Evolutionary conservation across 1,140 invertebrate species (phyloP), one percentile per base, ranked within the genome.

Genomic region (Magallana ariakensis): DNA sequence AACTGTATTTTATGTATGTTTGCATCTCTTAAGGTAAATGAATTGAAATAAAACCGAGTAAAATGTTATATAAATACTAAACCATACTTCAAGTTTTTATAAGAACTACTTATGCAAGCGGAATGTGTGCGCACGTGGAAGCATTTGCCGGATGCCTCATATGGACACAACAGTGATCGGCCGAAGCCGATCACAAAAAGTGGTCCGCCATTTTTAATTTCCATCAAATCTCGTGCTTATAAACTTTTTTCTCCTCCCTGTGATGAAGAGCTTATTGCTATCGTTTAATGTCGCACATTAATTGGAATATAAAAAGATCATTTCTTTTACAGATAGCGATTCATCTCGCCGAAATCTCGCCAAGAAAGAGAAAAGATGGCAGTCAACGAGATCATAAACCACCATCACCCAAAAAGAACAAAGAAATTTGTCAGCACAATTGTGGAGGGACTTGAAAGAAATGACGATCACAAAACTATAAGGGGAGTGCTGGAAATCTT

Each of bases 241-340:
- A 75, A 33, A 75, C 10, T 75, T 75, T 75, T 22, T 46, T 5
- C 19, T 33, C 33, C 33, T 46, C 33, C 33, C 33, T 46, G 33
- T 26, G 66, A 75, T 46, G 26, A 75, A 75, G 66, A 75, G 66
- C 66, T 75, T 26, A 11, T 19, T 75, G 10, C 22, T 26, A 75
- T 13, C 66, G 22, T 75, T 75, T 75, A 26, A 75, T 75, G 1
- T 75, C 22, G 66, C 66, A 75, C 66, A 75, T 75, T 75, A 75
- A 75, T 75, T 75, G 66, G 66, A 75, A 13, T 26, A 75, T 75
- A 75, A 75, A 75, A 26, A 75, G 66, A 26, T 9, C 66, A 75
- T 75, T 75, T 75, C 19, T 75, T 75, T 75, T 75, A 15, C 66
- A 75, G 66, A 75, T 75, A 75, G 22, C 22, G 66, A 75, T 75